phyloP scores from a whole-genome alignment of 2,113 vertebrate genomes.

The Cynoglossus semilaevis region DNA sequence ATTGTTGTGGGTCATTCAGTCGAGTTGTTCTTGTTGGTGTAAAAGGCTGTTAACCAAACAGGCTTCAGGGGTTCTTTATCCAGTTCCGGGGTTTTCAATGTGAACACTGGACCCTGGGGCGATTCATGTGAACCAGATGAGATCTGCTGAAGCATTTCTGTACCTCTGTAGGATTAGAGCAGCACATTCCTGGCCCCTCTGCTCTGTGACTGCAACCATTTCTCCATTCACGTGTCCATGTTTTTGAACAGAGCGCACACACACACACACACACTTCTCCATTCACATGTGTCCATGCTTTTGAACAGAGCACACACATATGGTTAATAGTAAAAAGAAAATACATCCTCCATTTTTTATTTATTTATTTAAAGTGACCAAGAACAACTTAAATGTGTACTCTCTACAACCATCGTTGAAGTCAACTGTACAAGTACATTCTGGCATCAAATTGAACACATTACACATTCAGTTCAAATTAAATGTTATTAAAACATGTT shows the following conservation, averaged over 20 bases:
- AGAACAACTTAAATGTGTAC: too few species aligned
- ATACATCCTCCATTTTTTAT: too few species aligned
- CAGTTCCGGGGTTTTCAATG: conserved; percentile 63
- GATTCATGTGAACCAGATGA: conserved; percentile 70
- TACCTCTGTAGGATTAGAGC: conserved; percentile 66
- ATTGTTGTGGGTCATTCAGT: conserved; percentile 77
- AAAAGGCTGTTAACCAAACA: conserved; percentile 77
- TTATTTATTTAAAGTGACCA: too few species aligned
- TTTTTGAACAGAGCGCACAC: not conserved
- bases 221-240: not conserved
- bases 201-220: conserved; percentile 28
- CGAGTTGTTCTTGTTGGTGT: conserved; percentile 72
- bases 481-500: too few species aligned
- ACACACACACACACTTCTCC: not conserved
- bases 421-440: too few species aligned
- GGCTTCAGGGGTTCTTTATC: conserved; percentile 56
- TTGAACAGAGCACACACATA: too few species aligned
- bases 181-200: conserved; percentile 60
- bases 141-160: conserved; percentile 76
- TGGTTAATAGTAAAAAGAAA: too few species aligned
- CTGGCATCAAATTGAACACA: too few species aligned
- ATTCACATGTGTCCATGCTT: too few species aligned
- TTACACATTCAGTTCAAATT: too few species aligned
- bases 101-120: conserved; percentile 45
- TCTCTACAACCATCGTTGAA: too few species aligned